phyloP scores from a whole-genome alignment of 2,888 invertebrate genomes.

The Mesoligia furuncula region DNA sequence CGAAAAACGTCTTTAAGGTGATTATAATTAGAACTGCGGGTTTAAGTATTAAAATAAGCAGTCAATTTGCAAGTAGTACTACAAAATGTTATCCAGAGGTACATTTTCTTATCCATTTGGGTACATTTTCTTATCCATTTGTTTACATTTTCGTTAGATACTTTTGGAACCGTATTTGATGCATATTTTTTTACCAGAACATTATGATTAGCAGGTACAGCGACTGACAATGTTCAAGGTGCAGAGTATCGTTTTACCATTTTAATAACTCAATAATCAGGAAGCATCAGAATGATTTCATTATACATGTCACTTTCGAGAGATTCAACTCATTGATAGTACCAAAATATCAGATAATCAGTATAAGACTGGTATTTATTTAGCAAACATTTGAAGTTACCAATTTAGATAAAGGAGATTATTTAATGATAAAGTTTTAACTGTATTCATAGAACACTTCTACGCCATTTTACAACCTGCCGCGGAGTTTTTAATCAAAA shows the following conservation, averaged over 20 bases:
- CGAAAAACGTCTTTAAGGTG: neutral
- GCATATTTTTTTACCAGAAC: neutral
- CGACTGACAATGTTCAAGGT: neutral
- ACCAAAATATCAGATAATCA: constrained; percentile 40
- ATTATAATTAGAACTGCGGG: neutral
- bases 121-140: neutral
- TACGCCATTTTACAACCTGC: neutral
- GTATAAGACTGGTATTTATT: constrained; percentile 14
- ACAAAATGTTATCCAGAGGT: neutral
- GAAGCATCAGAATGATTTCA: neutral
- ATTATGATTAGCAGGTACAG: too few relatives aligned
- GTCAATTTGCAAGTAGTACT: neutral
- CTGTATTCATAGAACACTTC: neutral
- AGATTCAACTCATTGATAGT: constrained; percentile 33
- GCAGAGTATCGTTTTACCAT: neutral
- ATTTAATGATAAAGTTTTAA: constrained; percentile 22
- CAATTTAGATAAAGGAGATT: constrained; percentile 42
- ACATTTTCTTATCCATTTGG: too few relatives aligned
- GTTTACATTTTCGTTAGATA: neutral
- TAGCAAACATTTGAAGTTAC: constrained; percentile 31
- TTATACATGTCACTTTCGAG: neutral
- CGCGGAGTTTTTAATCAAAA: neutral
- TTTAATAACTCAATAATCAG: constrained; percentile 11
- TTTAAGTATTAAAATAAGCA: neutral
- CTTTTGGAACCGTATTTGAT: neutral